Evolutionary conservation across 2,797 vertebrate species (phyloP).

Genomic region (Channa striata): DNA sequence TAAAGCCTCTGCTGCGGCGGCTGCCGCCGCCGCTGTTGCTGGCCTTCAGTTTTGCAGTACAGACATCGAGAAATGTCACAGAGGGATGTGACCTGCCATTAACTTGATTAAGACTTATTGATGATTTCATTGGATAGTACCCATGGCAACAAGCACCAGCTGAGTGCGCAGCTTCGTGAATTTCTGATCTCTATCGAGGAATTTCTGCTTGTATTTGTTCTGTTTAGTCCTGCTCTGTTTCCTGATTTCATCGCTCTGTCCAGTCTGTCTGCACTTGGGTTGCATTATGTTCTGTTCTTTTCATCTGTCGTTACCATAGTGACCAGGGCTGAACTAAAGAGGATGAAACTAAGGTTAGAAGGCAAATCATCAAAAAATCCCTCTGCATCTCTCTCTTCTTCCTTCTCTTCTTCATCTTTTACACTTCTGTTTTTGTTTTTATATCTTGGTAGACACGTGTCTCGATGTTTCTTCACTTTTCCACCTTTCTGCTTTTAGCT

Average conservation of each 20-base stretch:
- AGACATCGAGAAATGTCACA: conserved; percentile 19
- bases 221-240: background rate
- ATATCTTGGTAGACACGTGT: background rate
- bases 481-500: background rate
- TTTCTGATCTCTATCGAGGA: conserved; percentile 4
- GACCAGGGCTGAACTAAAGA: conserved; percentile 40
- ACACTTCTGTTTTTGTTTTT: conserved; percentile 1
- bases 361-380: conserved; percentile 31
- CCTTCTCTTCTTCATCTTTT: too few relatives aligned
- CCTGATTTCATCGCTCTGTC: background rate
- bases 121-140: background rate
- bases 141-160: conserved; percentile 10
- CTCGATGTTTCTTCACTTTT: background rate
- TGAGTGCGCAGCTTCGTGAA: background rate
- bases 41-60: background rate
- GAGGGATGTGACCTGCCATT: conserved; percentile 30
- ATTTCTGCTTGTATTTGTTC: background rate
- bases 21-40: background rate
- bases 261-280: conserved; percentile 15
- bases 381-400: conserved; percentile 4
- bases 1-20: background rate
- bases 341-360: conserved; percentile 54
- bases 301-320: conserved; percentile 55
- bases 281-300: conserved; percentile 30
- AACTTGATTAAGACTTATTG: conserved; percentile 16